Base-by-base conservation (phyloP, 2,888 invertebrate genomes). In the Colletes collaris region DNA sequence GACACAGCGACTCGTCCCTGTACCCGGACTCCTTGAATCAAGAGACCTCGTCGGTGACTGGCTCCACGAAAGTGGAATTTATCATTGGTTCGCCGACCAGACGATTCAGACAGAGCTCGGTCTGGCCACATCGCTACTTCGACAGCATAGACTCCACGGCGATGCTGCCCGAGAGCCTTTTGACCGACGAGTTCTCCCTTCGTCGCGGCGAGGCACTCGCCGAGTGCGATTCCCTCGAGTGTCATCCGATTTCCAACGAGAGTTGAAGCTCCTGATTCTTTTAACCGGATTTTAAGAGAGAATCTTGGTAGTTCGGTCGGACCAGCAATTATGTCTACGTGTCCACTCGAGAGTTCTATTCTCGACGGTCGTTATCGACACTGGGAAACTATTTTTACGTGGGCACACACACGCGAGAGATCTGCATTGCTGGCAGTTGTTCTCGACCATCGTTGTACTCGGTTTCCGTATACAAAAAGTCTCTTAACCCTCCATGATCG, bases 111-210 rank as follows among this genome's bases (percentile, higher is more conserved):
- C 87, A 93, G 91, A 89, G 94, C 93, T 87, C 94, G 89, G 92
- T 86, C 79, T 92, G 86, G 90, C 90, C 88, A 62, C 88, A 81
- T 55, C 87, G 84, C 74, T 96, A 95, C 91, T 96, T 96, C 90
- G 96, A 96, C 92, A 96, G 96, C 92, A 95, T 96, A 92, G 95
- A 95, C 91, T 95, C 94, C 60, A 86, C 91, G 16, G 89, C 87
- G 35, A 89, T 91, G 78, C 84, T 89, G 16, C 90, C 90, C n/a
- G 92, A 92, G 62, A 91, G 92, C 74, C 85, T 92, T 27, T 81
- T 89, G 74, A 94, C 93, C 53, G 93, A 93, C 82, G 92, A 93
- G 69, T 94, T 93, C 86, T 93, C 93, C 67, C 90, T 91, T 59
- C 89, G 93, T 69, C 90, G 92, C 55, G 94, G 94, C 50, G 95